Conservation (phyloP, 2,113 vertebrate species). For the Neogale vison region DNA sequence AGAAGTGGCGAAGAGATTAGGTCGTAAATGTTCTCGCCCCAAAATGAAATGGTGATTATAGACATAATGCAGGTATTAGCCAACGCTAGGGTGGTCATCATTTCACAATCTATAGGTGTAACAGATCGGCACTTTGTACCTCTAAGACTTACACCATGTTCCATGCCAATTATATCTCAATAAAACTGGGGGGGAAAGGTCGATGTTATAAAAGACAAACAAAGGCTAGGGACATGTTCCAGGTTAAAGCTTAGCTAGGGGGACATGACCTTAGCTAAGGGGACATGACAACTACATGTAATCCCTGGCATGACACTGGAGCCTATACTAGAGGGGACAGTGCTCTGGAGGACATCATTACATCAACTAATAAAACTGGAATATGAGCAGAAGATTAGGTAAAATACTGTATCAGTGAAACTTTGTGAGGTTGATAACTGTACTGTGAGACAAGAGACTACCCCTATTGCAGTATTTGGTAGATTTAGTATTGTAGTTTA, state of each 20-base stretch:
- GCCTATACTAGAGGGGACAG: neutral
- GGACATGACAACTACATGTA: neutral
- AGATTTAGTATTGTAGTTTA: neutral
- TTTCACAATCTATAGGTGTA: neutral
- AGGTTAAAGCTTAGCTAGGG: neutral
- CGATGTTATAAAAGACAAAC: neutral
- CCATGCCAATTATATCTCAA: neutral
- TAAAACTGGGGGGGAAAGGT: neutral
- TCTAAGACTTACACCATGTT: neutral
- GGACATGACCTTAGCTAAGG: neutral
- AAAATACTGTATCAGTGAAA: neutral
- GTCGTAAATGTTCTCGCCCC: neutral
- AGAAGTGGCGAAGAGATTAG: neutral
- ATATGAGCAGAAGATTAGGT: neutral
- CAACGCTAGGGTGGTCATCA: neutral
- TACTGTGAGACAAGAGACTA: neutral
- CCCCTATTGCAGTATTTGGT: neutral
- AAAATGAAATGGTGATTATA: neutral
- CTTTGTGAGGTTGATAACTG: neutral
- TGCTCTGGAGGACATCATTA: neutral
- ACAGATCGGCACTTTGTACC: neutral
- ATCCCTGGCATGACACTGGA: neutral
- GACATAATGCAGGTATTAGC: neutral
- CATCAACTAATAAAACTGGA: neutral
- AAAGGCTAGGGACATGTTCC: neutral